Conservation (phyloP, 2,888 invertebrate genomes). For the Litoditis marina region DNA sequence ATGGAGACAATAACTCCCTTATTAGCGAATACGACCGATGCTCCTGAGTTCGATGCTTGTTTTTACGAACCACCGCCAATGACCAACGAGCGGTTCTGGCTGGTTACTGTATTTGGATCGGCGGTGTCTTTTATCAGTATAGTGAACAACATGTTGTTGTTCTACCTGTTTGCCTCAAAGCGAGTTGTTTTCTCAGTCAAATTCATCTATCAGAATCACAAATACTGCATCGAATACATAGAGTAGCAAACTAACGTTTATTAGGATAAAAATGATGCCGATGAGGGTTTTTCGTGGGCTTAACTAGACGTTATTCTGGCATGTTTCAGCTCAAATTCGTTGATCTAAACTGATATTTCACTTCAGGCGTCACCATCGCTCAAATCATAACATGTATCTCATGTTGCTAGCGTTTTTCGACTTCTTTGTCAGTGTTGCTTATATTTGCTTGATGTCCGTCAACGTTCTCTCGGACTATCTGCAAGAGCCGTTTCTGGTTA, state of each 20-base stretch:
- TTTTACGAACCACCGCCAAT: slow-evolving; percentile 35
- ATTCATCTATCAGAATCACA: neutral
- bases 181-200: slow-evolving; percentile 15
- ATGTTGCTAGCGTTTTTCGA: slow-evolving; percentile 59
- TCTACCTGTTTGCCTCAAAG: slow-evolving; percentile 48
- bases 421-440: slow-evolving; percentile 53
- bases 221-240: too few relatives aligned
- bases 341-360: too few relatives aligned
- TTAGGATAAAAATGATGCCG: too few relatives aligned
- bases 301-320: slow-evolving; percentile 8
- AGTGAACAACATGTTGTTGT: slow-evolving; percentile 53
- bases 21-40: slow-evolving; percentile 5
- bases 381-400: slow-evolving; percentile 50
- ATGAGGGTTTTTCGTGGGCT: too few relatives aligned
- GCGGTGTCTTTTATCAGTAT: slow-evolving; percentile 48
- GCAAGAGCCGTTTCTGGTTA: slow-evolving; percentile 40
- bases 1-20: too few relatives aligned
- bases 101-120: slow-evolving; percentile 55
- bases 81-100: slow-evolving; percentile 45
- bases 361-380: slow-evolving; percentile 38
- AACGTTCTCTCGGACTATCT: slow-evolving; percentile 56
- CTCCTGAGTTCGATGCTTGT: slow-evolving; percentile 15
- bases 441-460: slow-evolving; percentile 56
- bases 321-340: slow-evolving; percentile 10
- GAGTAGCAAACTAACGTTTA: too few relatives aligned